Base-by-base conservation (phyloP, 1,140 invertebrate species). In the Aphidius ervi region DNA sequence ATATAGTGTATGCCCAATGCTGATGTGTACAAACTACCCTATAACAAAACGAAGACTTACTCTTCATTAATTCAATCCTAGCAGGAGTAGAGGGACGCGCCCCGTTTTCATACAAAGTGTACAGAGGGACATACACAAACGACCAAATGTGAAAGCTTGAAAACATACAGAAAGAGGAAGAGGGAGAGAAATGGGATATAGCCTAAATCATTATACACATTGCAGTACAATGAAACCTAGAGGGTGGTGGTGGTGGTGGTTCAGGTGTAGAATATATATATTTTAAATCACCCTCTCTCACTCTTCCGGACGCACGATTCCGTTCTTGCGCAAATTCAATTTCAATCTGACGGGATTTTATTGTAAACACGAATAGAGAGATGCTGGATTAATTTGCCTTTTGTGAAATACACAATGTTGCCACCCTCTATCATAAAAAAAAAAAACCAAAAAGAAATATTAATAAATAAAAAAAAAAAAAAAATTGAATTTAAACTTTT, bases 41-140 rank as follows among this genome's bases (percentile, higher is more conserved):
- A 52, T 46, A 43, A 46, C 45, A 39, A 45, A 52, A 63, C 7
- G 9, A 40, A 54, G 52, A 54, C 52, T 16, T 60, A 53, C 59
- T 60, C 60, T 65, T 65, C 60, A 65, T 65, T 65, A 65, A 65
- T 65, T 65, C 58, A 62, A 65, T 65, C 62, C 45, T 8, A 57
- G 56, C 43, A 47, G 52, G 42, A 40, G 9, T 40, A n/a, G 20
- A 53, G 37, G 10, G 50, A 40, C 37, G 23, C 23, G 23, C 23
- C 23, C 23, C 4, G 23, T 31, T 31, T 31, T 31, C 23, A 31
- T 31, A 31, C 23, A 31, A 31, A 31, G 4, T 31, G 23, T 31
- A 4, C 23, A 31, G 23, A 31, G 23, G 23, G 23, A 31, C 23
- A 31, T 31, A 3, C 23, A 31, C 23, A 31, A 31, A 31, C 23